Conservation (phyloP, 2,888 invertebrate species). For the Tinea pellionella region DNA sequence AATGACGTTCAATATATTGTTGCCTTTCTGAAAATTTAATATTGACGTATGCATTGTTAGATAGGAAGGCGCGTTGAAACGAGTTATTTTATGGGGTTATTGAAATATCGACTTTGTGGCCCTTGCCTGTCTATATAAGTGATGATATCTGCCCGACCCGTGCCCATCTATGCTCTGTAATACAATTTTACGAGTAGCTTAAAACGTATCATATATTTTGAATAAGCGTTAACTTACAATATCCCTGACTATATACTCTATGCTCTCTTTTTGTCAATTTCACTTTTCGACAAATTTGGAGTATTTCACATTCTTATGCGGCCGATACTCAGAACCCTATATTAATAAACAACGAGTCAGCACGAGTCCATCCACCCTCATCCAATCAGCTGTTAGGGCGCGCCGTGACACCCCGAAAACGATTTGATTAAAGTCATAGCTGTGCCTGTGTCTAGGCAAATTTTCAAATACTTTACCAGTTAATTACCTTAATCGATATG, state of each 20-base stretch:
- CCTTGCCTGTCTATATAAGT: constrained; percentile 29
- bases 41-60: constrained; percentile 49
- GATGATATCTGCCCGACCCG: constrained; percentile 43
- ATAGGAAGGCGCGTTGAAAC: constrained; percentile 22
- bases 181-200: constrained; percentile 61
- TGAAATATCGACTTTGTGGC: constrained; percentile 44
- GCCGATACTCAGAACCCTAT: too few species aligned
- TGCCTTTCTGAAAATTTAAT: constrained; percentile 48
- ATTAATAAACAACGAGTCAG: constrained; percentile 32
- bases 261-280: too few species aligned
- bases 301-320: too few species aligned
- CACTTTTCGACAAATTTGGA: too few species aligned
- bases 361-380: constrained; percentile 40
- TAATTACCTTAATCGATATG: neutral
- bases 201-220: constrained; percentile 63
- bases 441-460: constrained; percentile 20
- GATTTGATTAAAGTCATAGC: constrained; percentile 65
- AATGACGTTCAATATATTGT: constrained; percentile 50
- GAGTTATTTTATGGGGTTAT: constrained; percentile 53
- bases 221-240: constrained; percentile 30
- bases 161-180: constrained; percentile 61
- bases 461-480: neutral
- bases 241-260: neutral
- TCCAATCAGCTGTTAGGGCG: constrained; percentile 51
- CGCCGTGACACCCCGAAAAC: constrained; percentile 52